These are phyloP conservation scores for human (Homo sapiens) DNA, from an alignment of 2,113 vertebrate species.

Conservation along the genomic window GRCh38 chr22:33492001-33492500, in stretches of 20 bases:
- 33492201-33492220: neutral
- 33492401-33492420: neutral
- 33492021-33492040: neutral
- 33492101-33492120: neutral
- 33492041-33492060: neutral
- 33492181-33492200: neutral
- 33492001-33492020: neutral
- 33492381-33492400: accelerated
- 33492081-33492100: neutral
- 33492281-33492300: too few relatives aligned
- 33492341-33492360: too few relatives aligned
- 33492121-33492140: neutral
- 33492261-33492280: neutral
- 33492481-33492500: neutral
- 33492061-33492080: neutral
- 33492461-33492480: neutral
- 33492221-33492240: neutral
- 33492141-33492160: neutral
- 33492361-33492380: neutral
- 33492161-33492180: neutral
- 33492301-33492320: neutral
- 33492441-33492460: neutral
- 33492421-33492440: accelerated
- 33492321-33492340: neutral
- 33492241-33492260: neutral